Conservation (phyloP, 2,797 vertebrate genomes). For the Nasua narica region DNA sequence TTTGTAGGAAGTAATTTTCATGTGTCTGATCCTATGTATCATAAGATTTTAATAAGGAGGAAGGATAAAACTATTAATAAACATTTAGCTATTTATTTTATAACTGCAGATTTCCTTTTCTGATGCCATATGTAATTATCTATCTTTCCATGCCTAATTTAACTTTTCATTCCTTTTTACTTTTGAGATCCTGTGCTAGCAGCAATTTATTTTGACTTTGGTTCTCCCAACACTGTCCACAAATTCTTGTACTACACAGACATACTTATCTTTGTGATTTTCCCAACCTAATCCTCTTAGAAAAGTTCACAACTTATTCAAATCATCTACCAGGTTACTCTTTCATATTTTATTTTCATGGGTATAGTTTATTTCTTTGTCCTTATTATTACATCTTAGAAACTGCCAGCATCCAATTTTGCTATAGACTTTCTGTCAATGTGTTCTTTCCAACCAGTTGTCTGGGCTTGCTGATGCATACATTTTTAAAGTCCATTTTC, state of each 20-base stretch:
- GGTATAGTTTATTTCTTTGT: constrained; percentile 58
- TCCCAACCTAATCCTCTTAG: constrained; percentile 11
- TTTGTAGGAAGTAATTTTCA: background rate
- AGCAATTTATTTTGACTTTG: constrained; percentile 22
- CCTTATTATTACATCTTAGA: constrained; percentile 53
- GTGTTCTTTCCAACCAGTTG: constrained; percentile 32
- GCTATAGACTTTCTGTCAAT: constrained; percentile 62
- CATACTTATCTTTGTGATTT: constrained; percentile 38
- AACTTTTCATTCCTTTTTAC: background rate
- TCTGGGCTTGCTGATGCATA: constrained; percentile 66
- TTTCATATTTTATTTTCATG: constrained; percentile 62
- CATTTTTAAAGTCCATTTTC: constrained; percentile 68
- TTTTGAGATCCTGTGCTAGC: background rate
- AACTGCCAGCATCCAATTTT: constrained; percentile 54
- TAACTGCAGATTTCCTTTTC: background rate
- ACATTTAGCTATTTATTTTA: background rate
- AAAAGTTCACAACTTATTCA: constrained; percentile 20
- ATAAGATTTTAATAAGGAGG: background rate
- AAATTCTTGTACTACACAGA: background rate
- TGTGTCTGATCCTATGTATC: background rate
- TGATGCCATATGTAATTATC: background rate
- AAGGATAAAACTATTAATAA: background rate
- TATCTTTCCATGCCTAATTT: background rate
- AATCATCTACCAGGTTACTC: constrained; percentile 14
- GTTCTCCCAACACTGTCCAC: background rate